Base-by-base conservation (phyloP, 2,113 vertebrate genomes). In the Platycercus adscitus region DNA sequence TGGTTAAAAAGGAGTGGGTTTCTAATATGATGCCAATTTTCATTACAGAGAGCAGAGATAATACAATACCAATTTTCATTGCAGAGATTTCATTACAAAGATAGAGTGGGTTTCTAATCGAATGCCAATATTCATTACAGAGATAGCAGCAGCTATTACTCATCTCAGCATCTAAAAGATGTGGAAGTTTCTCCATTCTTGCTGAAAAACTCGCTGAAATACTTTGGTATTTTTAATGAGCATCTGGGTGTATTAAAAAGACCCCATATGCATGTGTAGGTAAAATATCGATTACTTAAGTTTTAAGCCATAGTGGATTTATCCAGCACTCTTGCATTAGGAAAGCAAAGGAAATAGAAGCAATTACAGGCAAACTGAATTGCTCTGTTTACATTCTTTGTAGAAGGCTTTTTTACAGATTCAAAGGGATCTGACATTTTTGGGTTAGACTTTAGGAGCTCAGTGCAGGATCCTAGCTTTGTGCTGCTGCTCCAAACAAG, bases 341-440 rank as follows among this genome's bases (percentile, higher is more conserved):
- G 63, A 95, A 71, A 90, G 68, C 71, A 89, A 95, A 60, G 17
- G 69, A 95, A 93, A 91, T 37, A 63, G 2, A 93, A 81, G 72
- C 71, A 95, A 95, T 93, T 94, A 91, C 26, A 84, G 47, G 47
- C 16, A 91, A 97, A 78, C 33, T 31, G 47, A 89, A 88, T 66
- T 64, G 20, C 44, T 86, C 81, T 64, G 37, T 72, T 64, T 91
- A 33, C 2, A 3, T 87, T 92, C 56, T 79, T 91, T 78, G 95
- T 66, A 91, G 84, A 93, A 92, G 71, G 49, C 41, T 88, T 81
- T 76, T 95, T 95, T 92, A 52, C 46, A 18, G 1, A 50, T 95
- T 93, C 88, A 86, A 82, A 72, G 58, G 73, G 81, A 84, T 88
- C 79, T 96, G 96, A 97, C 90, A 50, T 93, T 97, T 97, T 96